Conservation (phyloP, 2,113 vertebrate species). For the human region DNA sequence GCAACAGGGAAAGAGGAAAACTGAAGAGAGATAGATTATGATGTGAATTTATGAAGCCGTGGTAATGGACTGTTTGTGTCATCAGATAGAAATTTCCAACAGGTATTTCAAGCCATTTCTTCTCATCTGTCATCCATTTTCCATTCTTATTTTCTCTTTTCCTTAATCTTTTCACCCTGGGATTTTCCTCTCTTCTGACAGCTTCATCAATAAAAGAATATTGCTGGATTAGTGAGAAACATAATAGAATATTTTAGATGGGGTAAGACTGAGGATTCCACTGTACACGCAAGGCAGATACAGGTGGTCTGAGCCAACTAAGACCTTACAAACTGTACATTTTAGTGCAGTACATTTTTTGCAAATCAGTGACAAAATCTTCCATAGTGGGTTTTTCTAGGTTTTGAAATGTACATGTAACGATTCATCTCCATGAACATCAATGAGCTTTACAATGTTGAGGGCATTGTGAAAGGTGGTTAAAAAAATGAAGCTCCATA, state of each 20-base stretch:
- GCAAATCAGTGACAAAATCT: neutral
- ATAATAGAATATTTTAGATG: neutral
- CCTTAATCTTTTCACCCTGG: slow-evolving; percentile 5
- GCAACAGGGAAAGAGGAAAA: neutral
- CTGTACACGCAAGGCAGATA: neutral
- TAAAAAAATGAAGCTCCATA: neutral
- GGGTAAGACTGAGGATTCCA: neutral
- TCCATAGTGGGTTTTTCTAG: neutral
- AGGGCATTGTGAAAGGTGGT: neutral
- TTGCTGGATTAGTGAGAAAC: neutral
- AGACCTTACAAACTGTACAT: neutral
- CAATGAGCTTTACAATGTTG: neutral
- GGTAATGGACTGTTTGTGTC: neutral
- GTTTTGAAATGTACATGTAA: neutral
- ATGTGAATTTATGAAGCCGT: neutral
- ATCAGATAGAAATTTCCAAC: neutral
- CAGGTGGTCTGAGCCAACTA: neutral
- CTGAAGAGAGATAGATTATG: neutral
- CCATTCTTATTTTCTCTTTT: neutral
- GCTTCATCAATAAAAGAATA: slow-evolving; percentile 20
- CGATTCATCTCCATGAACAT: neutral
- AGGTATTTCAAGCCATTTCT: neutral
- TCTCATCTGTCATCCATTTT: neutral
- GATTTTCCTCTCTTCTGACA: neutral
- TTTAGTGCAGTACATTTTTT: neutral